Percentiles rank a stretch among this genome's conserved stretches.
These are phyloP conservation scores for Microctonus hyperodae DNA, from an alignment of 2,888 invertebrate species.

Conservation along the genomic window DNA sequence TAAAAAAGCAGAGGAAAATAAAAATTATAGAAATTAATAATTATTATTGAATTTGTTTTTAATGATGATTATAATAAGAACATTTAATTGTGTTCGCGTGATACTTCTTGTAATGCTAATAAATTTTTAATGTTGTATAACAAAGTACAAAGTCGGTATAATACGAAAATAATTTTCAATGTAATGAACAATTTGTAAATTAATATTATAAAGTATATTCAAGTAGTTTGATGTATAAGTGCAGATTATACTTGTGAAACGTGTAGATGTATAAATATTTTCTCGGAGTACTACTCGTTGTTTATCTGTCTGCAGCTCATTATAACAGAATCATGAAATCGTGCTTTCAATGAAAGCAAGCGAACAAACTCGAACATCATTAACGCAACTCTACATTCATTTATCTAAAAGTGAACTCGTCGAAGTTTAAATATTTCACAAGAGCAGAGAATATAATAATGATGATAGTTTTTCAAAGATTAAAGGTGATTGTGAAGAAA, in stretches of 20 bases:
- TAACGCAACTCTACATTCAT: neutral
- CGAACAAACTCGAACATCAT: neutral
- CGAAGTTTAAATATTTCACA: neutral
- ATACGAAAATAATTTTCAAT: neutral
- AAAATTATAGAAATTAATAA: neutral
- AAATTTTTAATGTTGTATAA: neutral
- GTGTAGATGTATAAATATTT: neutral
- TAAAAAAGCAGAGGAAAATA: neutral
- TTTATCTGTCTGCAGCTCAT: conserved; percentile 40
- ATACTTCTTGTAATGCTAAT: neutral
- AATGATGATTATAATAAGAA: neutral
- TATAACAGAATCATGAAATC: conserved; percentile 32
- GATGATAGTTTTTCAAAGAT: neutral
- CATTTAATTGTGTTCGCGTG: neutral
- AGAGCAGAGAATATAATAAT: no score
- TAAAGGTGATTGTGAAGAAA: neutral
- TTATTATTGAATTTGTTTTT: neutral
- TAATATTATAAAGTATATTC: neutral
- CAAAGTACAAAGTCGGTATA: neutral
- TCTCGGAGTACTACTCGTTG: neutral
- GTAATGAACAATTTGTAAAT: neutral
- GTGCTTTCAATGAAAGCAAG: conserved; percentile 12
- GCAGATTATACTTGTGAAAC: neutral
- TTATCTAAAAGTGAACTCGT: neutral
- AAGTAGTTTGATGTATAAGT: neutral